Evolutionary conservation across 2,888 invertebrate genomes (phyloP).

Genomic region (Cerceris ruficornis): DNA sequence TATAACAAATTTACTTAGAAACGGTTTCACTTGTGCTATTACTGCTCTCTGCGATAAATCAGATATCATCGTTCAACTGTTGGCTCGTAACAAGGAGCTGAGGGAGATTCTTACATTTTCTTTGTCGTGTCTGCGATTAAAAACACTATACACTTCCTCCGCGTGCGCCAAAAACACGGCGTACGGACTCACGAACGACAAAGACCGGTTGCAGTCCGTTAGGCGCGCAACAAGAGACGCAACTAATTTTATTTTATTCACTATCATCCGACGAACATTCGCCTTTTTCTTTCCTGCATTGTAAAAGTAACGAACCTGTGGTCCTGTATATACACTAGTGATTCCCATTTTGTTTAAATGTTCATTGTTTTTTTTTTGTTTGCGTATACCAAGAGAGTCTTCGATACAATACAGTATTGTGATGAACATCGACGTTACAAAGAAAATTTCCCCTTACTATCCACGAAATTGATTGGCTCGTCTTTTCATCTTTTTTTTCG

Average conservation of each 20-base stretch:
- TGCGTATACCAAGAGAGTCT: conserved; percentile 64
- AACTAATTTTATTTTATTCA: conserved; percentile 47
- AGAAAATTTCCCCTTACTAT: conserved; percentile 8
- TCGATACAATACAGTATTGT: conserved; percentile 53
- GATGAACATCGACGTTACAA: conserved; percentile 48
- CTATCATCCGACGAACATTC: conserved; percentile 30
- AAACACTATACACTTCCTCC: conserved; percentile 70
- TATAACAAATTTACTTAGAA: conserved; percentile 72
- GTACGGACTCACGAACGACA: conserved; percentile 53
- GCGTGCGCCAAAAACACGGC: conserved; percentile 54
- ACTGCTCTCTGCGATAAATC: conserved; percentile 67
- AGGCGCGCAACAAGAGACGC: conserved; percentile 63
- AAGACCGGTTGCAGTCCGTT: conserved; percentile 56
- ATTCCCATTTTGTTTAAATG: conserved; percentile 56
- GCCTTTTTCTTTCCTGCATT: conserved; percentile 35
- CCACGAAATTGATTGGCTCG: background rate
- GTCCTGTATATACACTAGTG: conserved; percentile 65
- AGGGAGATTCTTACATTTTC: conserved; percentile 47
- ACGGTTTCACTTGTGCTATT: conserved; percentile 72
- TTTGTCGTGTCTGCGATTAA: conserved; percentile 56
- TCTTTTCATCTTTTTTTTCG: conserved; percentile 7
- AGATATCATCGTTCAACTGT: conserved; percentile 70
- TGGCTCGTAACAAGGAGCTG: conserved; percentile 65
- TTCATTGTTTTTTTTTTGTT: conserved; percentile 39
- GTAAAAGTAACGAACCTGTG: conserved; percentile 68